Percentiles rank a stretch among this genome's conserved stretches.
Conservation (phyloP, 2,888 invertebrate genomes). For the Agelastica alni region DNA sequence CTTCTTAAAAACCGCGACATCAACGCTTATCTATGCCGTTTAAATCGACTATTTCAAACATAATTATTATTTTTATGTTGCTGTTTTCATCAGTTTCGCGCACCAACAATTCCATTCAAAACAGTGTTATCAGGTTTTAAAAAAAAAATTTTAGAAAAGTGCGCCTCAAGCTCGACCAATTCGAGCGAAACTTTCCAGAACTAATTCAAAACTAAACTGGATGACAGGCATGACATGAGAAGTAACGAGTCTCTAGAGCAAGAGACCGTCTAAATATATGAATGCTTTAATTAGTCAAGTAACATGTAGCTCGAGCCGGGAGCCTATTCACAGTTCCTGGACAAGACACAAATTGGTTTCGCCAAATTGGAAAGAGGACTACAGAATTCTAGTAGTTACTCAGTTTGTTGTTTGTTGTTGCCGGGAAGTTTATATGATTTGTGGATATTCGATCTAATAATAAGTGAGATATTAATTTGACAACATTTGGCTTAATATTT, state of each 20-base stretch:
- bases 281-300: conserved; percentile 31
- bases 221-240: conserved; percentile 19
- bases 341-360: conserved; percentile 25
- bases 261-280: conserved; percentile 23
- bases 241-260: conserved; percentile 27
- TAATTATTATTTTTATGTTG: no score
- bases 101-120: no score
- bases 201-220: conserved; percentile 19
- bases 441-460: background rate
- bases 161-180: background rate
- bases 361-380: conserved; percentile 25
- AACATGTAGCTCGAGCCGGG: conserved; percentile 20
- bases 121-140: no score
- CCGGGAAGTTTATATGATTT: conserved; percentile 5
- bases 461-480: conserved; percentile 1
- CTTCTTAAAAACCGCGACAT: no score
- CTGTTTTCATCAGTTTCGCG: no score
- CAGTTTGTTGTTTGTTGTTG: conserved; percentile 8
- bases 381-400: background rate
- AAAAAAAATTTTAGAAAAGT: conserved; percentile 6
- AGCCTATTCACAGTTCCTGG: conserved; percentile 24
- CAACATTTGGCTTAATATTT: background rate
- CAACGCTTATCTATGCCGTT: no score
- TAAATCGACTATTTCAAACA: no score
- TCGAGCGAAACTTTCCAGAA: conserved; percentile 14